A percentile compares a stretch with the other conserved stretches of the same genome.
Evolutionary conservation across 2,888 invertebrate species (phyloP).

Genomic region (Ypsolopha sequella): DNA sequence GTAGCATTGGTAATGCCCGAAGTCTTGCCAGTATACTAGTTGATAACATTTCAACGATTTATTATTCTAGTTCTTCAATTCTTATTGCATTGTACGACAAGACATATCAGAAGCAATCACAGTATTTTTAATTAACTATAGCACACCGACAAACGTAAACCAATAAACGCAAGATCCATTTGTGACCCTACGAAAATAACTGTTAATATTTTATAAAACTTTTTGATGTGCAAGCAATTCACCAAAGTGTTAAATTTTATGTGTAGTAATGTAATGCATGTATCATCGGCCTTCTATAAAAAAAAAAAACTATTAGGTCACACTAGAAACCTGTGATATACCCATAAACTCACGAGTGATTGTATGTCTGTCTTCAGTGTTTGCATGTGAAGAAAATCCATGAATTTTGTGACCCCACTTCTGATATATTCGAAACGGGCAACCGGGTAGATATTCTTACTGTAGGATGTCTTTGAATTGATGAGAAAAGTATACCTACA

Average conservation of each 20-base stretch:
- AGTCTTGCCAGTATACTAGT: conserved; percentile 46
- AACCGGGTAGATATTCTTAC: too few species aligned
- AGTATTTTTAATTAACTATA: conserved; percentile 19
- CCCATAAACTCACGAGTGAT: conserved; percentile 46
- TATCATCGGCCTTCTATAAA: conserved; percentile 30
- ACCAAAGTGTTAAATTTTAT: conserved; percentile 11
- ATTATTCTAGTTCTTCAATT: conserved; percentile 17
- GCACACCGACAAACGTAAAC: neutral
- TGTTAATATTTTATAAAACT: neutral
- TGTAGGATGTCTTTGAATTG: too few species aligned
- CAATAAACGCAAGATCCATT: neutral
- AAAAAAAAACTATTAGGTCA: conserved; percentile 40
- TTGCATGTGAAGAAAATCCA: conserved; percentile 13
- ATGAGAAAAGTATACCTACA: neutral
- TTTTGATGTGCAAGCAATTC: neutral
- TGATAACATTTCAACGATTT: conserved; percentile 10
- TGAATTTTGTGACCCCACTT: too few species aligned
- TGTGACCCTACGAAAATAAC: neutral
- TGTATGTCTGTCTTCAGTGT: conserved; percentile 48
- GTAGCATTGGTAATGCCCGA: conserved; percentile 48
- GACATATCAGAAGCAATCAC: conserved; percentile 59
- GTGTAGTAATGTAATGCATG: conserved; percentile 20
- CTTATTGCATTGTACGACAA: conserved; percentile 37
- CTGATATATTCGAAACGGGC: too few species aligned
- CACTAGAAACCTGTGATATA: conserved; percentile 67